Conservation (phyloP, 2,797 vertebrate genomes). For the Alectoris magna region DNA sequence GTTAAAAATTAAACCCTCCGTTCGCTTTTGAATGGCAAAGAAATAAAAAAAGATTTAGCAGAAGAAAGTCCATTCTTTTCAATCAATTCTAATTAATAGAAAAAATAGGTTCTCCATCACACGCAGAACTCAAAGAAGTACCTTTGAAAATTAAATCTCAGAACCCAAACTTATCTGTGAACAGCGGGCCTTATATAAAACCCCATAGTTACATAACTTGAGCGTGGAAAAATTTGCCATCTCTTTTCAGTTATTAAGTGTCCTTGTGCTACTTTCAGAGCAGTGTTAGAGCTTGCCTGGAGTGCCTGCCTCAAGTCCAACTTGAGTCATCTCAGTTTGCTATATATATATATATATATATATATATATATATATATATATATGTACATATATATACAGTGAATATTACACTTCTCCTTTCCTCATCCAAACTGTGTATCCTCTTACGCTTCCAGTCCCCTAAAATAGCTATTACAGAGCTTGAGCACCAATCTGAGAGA, state of each 20-base stretch:
- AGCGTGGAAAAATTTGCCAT: background rate
- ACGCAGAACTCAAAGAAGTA: background rate
- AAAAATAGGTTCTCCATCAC: background rate
- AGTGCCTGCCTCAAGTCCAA: background rate
- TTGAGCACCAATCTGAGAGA: background rate
- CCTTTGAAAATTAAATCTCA: background rate
- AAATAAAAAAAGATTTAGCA: background rate
- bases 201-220: background rate
- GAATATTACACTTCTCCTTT: background rate
- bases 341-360: background rate
- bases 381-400: background rate
- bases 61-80: background rate
- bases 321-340: background rate
- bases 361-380: background rate
- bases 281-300: background rate
- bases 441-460: background rate
- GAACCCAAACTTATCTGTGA: background rate
- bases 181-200: background rate
- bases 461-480: background rate
- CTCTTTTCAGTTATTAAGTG: background rate
- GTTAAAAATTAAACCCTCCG: background rate
- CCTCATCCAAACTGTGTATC: background rate
- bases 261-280: background rate
- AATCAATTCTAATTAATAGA: background rate
- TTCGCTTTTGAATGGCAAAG: background rate